A percentile compares a stretch with the other conserved stretches of the same genome.
phyloP scores from a whole-genome alignment of 2,797 vertebrate species.

The Cynodonichthys magdalenae region DNA sequence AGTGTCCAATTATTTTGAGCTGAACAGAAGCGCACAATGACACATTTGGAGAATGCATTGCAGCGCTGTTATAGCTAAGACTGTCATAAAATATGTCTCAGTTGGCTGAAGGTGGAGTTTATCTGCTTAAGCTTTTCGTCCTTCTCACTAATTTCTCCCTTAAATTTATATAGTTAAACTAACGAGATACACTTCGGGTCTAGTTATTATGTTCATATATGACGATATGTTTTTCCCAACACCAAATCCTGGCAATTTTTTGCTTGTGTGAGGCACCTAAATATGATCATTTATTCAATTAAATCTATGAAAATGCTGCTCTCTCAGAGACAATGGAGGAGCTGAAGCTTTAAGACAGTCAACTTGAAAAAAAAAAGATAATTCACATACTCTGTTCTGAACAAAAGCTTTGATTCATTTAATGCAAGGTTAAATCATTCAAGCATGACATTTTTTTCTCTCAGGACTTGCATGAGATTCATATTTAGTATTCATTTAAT shows the following conservation, averaged over 20 bases:
- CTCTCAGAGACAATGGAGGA: constrained; percentile 1
- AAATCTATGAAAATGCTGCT: constrained; percentile 9
- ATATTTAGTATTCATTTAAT: background rate
- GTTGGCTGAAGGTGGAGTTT: constrained; percentile 31
- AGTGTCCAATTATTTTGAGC: constrained; percentile 37
- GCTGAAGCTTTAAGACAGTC: constrained; percentile 14
- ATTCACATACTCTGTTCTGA: constrained; percentile 5
- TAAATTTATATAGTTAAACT: background rate
- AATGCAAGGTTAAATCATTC: constrained; percentile 24
- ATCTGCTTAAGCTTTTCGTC: constrained; percentile 20
- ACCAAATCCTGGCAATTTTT: no score
- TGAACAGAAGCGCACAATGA: constrained; percentile 31
- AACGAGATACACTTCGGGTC: background rate
- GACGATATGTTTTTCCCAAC: background rate
- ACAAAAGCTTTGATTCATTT: constrained; percentile 16
- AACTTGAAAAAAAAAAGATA: constrained; percentile 12
- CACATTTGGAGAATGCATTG: constrained; percentile 18
- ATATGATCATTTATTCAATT: background rate
- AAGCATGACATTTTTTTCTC: constrained; percentile 13
- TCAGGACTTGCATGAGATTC: constrained; percentile 10
- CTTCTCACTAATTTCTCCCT: background rate
- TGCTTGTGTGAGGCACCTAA: background rate
- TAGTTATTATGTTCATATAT: background rate
- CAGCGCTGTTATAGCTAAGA: constrained; percentile 32
- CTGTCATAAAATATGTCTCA: constrained; percentile 43